phyloP scores from a whole-genome alignment of 2,888 invertebrate species.

The Epinotia bilunana region DNA sequence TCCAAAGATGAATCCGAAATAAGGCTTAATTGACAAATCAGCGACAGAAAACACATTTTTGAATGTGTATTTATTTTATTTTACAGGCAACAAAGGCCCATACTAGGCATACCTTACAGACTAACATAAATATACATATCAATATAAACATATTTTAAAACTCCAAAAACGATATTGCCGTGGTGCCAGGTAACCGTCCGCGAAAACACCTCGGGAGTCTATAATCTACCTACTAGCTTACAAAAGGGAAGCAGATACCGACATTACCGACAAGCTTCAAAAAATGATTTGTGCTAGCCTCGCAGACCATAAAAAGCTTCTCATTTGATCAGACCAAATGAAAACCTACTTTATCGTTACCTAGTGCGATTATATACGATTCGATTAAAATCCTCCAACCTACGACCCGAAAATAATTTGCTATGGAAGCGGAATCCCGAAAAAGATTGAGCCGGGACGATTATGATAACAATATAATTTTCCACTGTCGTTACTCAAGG shows the following conservation, averaged over 20 bases:
- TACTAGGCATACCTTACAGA: too few relatives aligned
- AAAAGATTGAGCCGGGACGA: slow-evolving; percentile 39
- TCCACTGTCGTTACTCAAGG: slow-evolving; percentile 33
- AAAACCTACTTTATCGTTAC: slow-evolving; percentile 8
- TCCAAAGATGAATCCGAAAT: too few relatives aligned
- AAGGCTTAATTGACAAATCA: too few relatives aligned
- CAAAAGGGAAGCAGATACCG: not conserved
- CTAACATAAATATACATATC: too few relatives aligned
- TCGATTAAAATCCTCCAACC: slow-evolving; percentile 38
- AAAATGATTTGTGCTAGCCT: not conserved
- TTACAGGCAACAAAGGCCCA: too few relatives aligned
- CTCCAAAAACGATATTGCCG: too few relatives aligned
- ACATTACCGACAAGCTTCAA: too few relatives aligned
- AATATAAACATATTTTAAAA: too few relatives aligned
- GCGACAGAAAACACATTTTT: too few relatives aligned
- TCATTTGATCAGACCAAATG: slow-evolving; percentile 7
- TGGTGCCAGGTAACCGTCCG: too few relatives aligned
- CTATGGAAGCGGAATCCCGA: slow-evolving; percentile 32
- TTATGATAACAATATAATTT: slow-evolving; percentile 44
- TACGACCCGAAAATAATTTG: slow-evolving; percentile 40
- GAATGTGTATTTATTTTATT: too few relatives aligned
- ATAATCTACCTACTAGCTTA: not conserved
- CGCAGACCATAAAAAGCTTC: not conserved
- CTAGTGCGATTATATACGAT: slow-evolving; percentile 40
- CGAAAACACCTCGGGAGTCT: too few relatives aligned